Evolutionary conservation across 2,797 vertebrate species (phyloP).

Genomic region (Molossus molossus): DNA sequence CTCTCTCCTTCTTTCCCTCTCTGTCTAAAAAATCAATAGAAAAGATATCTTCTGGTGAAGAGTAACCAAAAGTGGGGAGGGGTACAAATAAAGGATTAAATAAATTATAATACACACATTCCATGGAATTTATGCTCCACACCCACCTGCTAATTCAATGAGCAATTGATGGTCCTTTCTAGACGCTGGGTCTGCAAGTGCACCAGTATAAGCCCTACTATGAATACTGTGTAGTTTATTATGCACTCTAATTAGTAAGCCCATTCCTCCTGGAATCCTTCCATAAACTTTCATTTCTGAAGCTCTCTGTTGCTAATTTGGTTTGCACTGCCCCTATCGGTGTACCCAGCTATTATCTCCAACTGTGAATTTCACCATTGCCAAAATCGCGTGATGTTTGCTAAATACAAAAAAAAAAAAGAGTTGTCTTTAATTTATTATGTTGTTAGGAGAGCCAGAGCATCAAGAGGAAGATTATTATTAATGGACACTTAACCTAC

Average conservation of each 20-base stretch:
- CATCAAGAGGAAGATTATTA: constrained; percentile 41
- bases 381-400: not conserved
- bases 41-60: too few relatives aligned
- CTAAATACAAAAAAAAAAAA: not conserved
- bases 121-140: too few relatives aligned
- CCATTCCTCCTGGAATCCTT: not conserved
- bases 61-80: too few relatives aligned
- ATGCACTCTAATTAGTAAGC: not conserved
- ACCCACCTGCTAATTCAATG: not conserved
- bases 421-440: constrained; percentile 8
- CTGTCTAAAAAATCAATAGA: too few relatives aligned
- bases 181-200: too few relatives aligned
- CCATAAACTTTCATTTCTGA: not conserved
- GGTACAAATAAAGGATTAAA: too few relatives aligned
- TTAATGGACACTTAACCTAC: not conserved
- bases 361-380: not conserved
- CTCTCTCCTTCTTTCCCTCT: too few relatives aligned
- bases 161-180: not conserved
- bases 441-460: not conserved
- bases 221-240: constrained; percentile 9
- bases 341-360: not conserved
- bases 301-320: constrained; percentile 54
- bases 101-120: too few relatives aligned
- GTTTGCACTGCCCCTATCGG: constrained; percentile 70
- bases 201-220: not conserved